Base-by-base conservation (phyloP, 2,888 invertebrate genomes). In the Aelia acuminata region DNA sequence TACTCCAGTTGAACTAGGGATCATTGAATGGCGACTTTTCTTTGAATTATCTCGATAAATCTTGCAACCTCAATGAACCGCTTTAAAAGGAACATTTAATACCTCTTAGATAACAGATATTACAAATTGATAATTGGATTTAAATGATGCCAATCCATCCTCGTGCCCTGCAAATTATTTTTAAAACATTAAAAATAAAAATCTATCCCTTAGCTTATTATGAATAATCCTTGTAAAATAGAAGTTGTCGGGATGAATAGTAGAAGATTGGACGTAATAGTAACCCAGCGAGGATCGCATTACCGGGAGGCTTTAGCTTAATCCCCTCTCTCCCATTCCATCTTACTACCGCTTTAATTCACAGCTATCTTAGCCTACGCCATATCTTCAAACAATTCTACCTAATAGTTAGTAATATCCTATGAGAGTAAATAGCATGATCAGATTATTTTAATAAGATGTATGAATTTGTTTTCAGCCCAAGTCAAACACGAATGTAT, bases 331-430 rank as follows among this genome's bases (percentile, higher is more conserved):
- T n/a, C n/a, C 63, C 35, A 35, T 70, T 35, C 18, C 35, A 35
- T 15, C 63, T n/a, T 35, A 70, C 63, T 31, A 35, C 35, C 63
- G 63, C 63, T 70, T 70, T 70, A 70, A 70, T 70, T 70, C 63
- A 70, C 18, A 15, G 18, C 35, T 35, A 70, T 70, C 63, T 70
- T 70, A 70, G 63, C 63, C 31, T 70, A 70, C 35, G 26, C 26
- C 22, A 57, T 57, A n/a, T 26, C 26, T 57, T 57, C 13, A 26
- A 26, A 26, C 26, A 57, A 57, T 57, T 57, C 26, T 70, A 7
- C 63, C 0, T 70, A 70, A 70, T 70, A 70, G 63, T 35, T n/a
- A n/a, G n/a, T 18, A 15, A 35, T 70, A 70, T 70, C 8, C 5
- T 1, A 35, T 31, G 1, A 7, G 35, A 18, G 35, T 18, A 70